Evolutionary conservation across 1,140 invertebrate species (phyloP).

Genomic region (Frieseomelitta varia): DNA sequence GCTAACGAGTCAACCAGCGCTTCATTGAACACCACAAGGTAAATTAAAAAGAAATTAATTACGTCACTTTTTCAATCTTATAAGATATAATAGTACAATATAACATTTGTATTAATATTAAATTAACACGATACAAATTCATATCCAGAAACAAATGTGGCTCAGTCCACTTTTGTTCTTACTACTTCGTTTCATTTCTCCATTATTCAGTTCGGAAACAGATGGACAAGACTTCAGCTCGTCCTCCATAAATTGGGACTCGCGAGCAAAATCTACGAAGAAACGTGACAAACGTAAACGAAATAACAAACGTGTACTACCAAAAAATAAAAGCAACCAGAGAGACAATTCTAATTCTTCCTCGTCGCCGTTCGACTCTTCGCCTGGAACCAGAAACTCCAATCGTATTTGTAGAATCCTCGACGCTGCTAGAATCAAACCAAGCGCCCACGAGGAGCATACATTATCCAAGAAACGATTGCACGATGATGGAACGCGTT

Average conservation of each 20-base stretch:
- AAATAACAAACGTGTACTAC: background rate
- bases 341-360: background rate
- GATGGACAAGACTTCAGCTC: constrained; percentile 14
- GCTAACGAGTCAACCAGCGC: constrained; percentile 12
- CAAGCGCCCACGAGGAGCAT: constrained; percentile 67
- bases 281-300: constrained; percentile 16
- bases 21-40: constrained; percentile 25
- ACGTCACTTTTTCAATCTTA: background rate
- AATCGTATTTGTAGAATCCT: background rate
- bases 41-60: constrained; percentile 14
- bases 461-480: constrained; percentile 57
- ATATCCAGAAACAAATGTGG: background rate
- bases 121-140: background rate
- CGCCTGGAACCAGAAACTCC: background rate
- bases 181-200: background rate
- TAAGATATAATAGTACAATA: background rate
- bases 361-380: constrained; percentile 8
- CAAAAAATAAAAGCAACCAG: constrained; percentile 2
- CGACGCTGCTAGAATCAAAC: constrained; percentile 61
- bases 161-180: background rate
- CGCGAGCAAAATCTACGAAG: background rate
- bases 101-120: background rate
- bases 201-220: constrained; percentile 23
- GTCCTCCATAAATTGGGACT: constrained; percentile 4
- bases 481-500: constrained; percentile 4